phyloP scores from a whole-genome alignment of 2,113 vertebrate genomes.

The Lagopus muta region DNA sequence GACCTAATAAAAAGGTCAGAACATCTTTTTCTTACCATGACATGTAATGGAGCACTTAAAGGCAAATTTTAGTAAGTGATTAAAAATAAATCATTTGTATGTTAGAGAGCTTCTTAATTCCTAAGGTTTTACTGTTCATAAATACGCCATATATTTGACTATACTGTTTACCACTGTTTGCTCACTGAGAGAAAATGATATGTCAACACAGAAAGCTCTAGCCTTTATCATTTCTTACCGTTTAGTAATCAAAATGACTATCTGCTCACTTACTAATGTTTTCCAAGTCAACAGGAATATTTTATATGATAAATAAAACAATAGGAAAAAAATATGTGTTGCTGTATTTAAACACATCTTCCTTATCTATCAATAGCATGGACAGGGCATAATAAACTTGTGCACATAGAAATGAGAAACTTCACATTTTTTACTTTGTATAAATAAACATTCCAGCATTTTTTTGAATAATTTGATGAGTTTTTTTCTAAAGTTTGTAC shows the following conservation, averaged over 20 bases:
- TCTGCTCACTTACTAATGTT: neutral
- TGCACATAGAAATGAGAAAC: neutral
- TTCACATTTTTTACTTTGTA: neutral
- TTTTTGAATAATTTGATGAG: neutral
- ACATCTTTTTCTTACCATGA: neutral
- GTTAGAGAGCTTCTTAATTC: neutral
- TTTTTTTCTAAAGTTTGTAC: neutral
- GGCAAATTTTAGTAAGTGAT: neutral
- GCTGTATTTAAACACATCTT: neutral
- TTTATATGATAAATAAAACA: neutral
- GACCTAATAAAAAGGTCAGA: conserved; percentile 18
- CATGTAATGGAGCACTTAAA: neutral
- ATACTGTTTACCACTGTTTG: neutral
- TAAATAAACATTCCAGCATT: neutral
- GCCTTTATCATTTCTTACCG: neutral
- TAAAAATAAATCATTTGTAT: neutral
- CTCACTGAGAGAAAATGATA: neutral
- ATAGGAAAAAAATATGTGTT: neutral
- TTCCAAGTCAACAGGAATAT: neutral
- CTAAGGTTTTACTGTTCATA: neutral
- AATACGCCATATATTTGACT: neutral
- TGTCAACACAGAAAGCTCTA: neutral
- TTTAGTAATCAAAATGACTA: neutral
- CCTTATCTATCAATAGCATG: neutral
- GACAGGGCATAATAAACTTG: neutral